phyloP scores from a whole-genome alignment of 2,113 vertebrate species.

The Lycocorax pyrrhopterus region DNA sequence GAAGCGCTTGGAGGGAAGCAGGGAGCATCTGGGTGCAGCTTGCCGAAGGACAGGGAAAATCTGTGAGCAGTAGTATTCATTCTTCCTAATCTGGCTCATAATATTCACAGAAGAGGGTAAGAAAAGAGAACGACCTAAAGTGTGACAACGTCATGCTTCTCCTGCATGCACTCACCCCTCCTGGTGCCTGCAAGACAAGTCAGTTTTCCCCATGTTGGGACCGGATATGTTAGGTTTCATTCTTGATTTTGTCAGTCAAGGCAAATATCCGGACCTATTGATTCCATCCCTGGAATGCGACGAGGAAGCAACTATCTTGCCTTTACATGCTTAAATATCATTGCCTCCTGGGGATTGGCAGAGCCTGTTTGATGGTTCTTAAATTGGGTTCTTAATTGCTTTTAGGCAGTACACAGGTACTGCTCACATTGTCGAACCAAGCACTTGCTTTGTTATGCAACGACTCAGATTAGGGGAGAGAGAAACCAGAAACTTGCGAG shows the following conservation, averaged over 20 bases:
- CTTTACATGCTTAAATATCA: background rate
- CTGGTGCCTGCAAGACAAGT: background rate
- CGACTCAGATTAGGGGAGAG: background rate
- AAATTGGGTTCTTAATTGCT: background rate
- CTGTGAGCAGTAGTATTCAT: background rate
- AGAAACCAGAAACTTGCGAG: background rate
- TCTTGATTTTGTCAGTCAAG: background rate
- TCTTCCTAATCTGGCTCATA: background rate
- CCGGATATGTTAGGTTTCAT: accelerated
- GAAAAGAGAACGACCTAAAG: background rate
- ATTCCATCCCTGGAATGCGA: background rate
- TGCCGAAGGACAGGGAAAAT: background rate
- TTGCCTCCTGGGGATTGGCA: background rate
- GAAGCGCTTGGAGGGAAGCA: background rate
- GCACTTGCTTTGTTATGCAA: slow-evolving; percentile 3
- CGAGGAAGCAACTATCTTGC: background rate
- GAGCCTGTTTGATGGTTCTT: background rate
- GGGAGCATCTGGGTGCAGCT: background rate
- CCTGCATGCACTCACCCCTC: background rate
- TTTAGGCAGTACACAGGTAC: background rate
- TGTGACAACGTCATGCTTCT: background rate
- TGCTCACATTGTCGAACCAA: background rate
- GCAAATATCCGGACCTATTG: background rate
- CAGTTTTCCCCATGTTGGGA: background rate
- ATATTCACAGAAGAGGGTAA: background rate